These are phyloP conservation scores for Synanthedon formicaeformis DNA, from an alignment of 2,888 invertebrate genomes.

Conservation along the genomic window DNA sequence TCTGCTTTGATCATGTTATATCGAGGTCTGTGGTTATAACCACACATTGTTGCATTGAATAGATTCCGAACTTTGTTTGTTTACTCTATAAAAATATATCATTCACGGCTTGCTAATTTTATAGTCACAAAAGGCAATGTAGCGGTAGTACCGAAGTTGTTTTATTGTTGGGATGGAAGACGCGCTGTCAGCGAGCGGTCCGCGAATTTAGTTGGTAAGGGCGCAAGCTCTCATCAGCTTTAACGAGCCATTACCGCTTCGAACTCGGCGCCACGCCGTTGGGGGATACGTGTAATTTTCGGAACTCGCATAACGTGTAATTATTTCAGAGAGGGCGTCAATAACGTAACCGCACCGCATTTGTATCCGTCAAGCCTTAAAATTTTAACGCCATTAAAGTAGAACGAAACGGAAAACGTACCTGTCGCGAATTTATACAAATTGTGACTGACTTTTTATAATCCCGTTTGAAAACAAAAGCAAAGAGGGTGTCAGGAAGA, in stretches of 20 bases:
- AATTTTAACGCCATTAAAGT: constrained; percentile 17
- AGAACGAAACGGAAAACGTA: background rate
- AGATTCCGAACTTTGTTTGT: too few species aligned
- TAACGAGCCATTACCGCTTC: constrained; percentile 61
- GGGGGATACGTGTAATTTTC: constrained; percentile 56
- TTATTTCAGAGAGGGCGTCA: constrained; percentile 60
- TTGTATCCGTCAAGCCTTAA: constrained; percentile 34
- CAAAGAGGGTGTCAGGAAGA: background rate
- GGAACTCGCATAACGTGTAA: constrained; percentile 60
- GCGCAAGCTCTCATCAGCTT: constrained; percentile 62
- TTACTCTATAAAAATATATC: background rate
- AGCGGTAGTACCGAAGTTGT: constrained; percentile 20
- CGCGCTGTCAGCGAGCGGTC: constrained; percentile 26
- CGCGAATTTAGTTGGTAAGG: constrained; percentile 17
- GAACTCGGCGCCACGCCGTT: constrained; percentile 6
- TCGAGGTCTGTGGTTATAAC: too few species aligned
- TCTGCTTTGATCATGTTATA: too few species aligned
- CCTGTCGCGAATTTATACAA: background rate
- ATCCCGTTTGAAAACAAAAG: background rate
- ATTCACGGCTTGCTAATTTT: background rate
- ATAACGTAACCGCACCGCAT: constrained; percentile 51
- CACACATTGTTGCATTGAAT: too few species aligned
- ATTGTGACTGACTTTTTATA: background rate
- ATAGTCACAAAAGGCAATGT: constrained; percentile 3
- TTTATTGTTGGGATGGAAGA: constrained; percentile 31